phyloP scores from a whole-genome alignment of 2,888 invertebrate species.

The Tipula lateralis region DNA sequence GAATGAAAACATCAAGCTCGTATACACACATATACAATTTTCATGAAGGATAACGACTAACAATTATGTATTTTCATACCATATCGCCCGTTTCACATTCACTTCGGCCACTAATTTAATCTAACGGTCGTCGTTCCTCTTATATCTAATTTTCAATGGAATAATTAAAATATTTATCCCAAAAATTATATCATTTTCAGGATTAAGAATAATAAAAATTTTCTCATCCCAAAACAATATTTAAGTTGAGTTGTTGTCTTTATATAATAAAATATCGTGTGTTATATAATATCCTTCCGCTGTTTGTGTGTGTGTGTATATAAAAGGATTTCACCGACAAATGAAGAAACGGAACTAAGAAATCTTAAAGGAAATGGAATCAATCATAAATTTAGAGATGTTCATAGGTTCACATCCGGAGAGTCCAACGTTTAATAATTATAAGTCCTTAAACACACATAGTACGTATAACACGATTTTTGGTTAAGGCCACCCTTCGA shows the following conservation, averaged over 20 bases:
- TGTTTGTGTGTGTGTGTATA: background rate
- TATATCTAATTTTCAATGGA: background rate
- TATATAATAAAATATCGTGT: background rate
- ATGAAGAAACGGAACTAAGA: background rate
- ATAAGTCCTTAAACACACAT: background rate
- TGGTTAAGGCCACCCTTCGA: background rate
- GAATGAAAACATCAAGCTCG: slow-evolving; percentile 24
- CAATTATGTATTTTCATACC: background rate
- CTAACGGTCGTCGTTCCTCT: background rate
- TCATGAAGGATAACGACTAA: background rate
- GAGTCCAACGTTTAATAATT: background rate
- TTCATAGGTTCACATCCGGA: background rate
- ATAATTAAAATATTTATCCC: background rate
- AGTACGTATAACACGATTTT: background rate
- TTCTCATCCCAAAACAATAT: background rate
- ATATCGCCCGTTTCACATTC: background rate
- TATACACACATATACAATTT: background rate
- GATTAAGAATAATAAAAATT: background rate
- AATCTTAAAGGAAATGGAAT: background rate
- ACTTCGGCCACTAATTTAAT: background rate
- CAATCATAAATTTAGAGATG: background rate
- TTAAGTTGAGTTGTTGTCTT: background rate
- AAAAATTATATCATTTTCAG: background rate
- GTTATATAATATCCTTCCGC: background rate
- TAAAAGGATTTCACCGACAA: background rate